Base-by-base conservation (phyloP, 2,113 vertebrate species). In the Syrmaticus mikado region DNA sequence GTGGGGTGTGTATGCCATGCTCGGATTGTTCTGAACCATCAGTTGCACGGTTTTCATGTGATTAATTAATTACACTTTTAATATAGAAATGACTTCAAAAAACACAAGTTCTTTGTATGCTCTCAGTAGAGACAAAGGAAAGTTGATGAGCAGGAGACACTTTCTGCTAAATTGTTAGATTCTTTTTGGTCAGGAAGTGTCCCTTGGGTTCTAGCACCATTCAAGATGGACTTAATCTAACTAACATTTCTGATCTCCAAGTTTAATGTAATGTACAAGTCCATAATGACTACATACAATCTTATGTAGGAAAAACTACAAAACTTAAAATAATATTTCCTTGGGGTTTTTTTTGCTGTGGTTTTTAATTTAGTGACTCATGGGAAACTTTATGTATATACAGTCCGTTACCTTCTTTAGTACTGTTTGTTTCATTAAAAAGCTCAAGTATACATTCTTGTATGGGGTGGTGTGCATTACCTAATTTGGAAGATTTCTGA, bases 1-100 rank as follows among this genome's bases (percentile, higher is more conserved):
- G 99, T 96, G 99, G 99, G 98, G 99, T 99, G 97, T 22, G 98
- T 70, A 55, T 11, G 15, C 40, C 72, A 81, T 79, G 53, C 25
- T 52, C 65, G 25, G 21, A 57, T 78, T 71, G n/a, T 70, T 77
- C 57, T n/a, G 20, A 83, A 74, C 45, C 21, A 8, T 36, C 11
- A 50, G 1, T 21, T 85, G 55, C n/a, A 48, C 60, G 22, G 55
- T 48, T 85, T 87, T 79, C 28, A 24, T 41, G 0, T 41, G 13
- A 10, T 70, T 78, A 30, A 24, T 74, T 46, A 57, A 74, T 32
- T 60, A 52, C 52, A 71, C 8, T 41, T 55, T 25, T 52, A 25
- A 38, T 40, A 40, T 28, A 28, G 38, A 40, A 64, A 28, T 40
- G 14, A 7, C 18, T 57, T 32, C 8, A 22, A 30, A 28, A 22